Percentiles rank a stretch among this genome's conserved stretches.
These are phyloP conservation scores for Micronycteris hirsuta DNA, from an alignment of 2,113 vertebrate genomes.

Conservation along the genomic window DNA sequence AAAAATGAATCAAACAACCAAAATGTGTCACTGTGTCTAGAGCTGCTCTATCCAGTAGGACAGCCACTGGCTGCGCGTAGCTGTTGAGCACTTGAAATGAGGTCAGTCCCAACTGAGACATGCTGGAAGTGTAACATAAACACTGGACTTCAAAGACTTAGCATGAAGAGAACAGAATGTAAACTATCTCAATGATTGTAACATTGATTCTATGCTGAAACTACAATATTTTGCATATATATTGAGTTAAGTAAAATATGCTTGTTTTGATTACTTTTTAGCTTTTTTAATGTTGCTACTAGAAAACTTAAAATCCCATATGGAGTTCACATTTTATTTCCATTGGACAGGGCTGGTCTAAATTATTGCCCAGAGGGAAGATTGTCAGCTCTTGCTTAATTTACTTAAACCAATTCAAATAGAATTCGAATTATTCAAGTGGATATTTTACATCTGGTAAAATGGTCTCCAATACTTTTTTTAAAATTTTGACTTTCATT, in stretches of 20 bases:
- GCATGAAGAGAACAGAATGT: not conserved
- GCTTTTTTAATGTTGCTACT: not conserved
- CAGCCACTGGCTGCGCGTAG: not conserved
- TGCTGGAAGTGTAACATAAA: not conserved
- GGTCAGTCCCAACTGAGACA: not conserved
- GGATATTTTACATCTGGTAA: not conserved
- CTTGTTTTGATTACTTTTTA: not conserved
- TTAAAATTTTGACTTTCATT: not conserved
- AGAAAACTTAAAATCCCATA: not conserved
- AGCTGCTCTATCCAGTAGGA: not conserved
- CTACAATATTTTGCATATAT: not conserved
- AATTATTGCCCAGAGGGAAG: not conserved
- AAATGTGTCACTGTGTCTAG: not conserved
- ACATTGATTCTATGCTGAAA: not conserved
- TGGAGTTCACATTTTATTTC: not conserved
- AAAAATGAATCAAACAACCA: not conserved
- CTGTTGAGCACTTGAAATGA: not conserved
- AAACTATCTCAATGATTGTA: not conserved
- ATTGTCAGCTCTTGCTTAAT: not conserved
- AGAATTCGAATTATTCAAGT: not conserved
- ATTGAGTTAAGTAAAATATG: not conserved
- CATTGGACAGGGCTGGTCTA: not conserved
- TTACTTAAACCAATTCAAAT: not conserved
- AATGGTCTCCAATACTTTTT: not conserved
- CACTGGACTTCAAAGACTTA: not conserved